Evolutionary conservation across 2,797 vertebrate genomes (phyloP).

Genomic region (Fistularia commersonii): DNA sequence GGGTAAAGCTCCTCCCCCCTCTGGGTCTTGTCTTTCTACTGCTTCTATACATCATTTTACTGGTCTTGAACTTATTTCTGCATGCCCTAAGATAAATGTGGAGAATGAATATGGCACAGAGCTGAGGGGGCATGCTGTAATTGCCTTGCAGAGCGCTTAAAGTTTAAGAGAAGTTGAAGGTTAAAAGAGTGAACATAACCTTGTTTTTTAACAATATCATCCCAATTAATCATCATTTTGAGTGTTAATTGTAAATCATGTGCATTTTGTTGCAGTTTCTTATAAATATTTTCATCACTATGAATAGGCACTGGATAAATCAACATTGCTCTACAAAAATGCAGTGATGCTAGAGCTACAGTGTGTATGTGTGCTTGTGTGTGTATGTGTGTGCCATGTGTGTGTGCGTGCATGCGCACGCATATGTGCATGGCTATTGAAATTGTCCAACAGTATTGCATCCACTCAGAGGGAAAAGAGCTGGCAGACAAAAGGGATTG

Average conservation of each 20-base stretch:
- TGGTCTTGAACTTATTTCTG: slow-evolving; percentile 57
- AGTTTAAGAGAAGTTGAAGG: slow-evolving; percentile 31
- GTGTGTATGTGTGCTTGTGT: slow-evolving; percentile 8
- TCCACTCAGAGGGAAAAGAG: slow-evolving; percentile 71
- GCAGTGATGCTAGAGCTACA: neutral
- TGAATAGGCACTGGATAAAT: neutral
- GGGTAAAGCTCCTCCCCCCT: slow-evolving; percentile 52
- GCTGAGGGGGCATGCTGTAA: slow-evolving; percentile 37
- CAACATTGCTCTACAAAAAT: neutral
- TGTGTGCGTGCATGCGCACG: no score
- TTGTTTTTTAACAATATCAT: slow-evolving; percentile 29
- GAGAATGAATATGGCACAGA: slow-evolving; percentile 45
- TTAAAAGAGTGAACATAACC: slow-evolving; percentile 17
- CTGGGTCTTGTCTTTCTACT: slow-evolving; percentile 33
- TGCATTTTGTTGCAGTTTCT: slow-evolving; percentile 4
- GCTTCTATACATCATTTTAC: slow-evolving; percentile 21
- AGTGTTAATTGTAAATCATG: slow-evolving; percentile 34
- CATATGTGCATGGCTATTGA: slow-evolving; percentile 46
- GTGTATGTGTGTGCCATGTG: slow-evolving; percentile 1
- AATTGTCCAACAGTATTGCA: slow-evolving; percentile 64
- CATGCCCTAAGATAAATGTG: slow-evolving; percentile 56
- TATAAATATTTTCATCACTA: slow-evolving; percentile 1
- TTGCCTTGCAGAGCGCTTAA: slow-evolving; percentile 44
- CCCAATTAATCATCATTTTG: slow-evolving; percentile 41
- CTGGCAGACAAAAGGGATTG: slow-evolving; percentile 70